Conservation (phyloP, 2,113 vertebrate genomes). For the Sardina pilchardus region DNA sequence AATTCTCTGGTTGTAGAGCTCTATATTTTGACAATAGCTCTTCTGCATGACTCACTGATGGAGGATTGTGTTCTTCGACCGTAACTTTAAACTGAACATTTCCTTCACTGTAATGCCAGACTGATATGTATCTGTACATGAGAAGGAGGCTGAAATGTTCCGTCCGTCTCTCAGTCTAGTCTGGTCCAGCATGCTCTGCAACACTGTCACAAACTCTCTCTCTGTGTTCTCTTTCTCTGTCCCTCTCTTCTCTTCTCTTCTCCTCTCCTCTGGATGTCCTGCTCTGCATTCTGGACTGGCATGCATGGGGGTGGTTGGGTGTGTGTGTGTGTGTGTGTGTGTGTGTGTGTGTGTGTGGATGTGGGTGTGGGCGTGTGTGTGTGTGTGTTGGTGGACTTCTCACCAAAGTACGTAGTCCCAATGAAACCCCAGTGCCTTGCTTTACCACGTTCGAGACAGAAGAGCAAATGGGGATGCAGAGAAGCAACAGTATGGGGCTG, state of each 20-base stretch:
- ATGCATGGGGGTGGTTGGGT: constrained; percentile 10
- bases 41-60: not conserved
- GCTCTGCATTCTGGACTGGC: not conserved
- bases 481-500: constrained; percentile 92
- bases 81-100: not conserved
- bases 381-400: constrained; percentile 55
- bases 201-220: constrained; percentile 21
- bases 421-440: constrained; percentile 86
- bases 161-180: not conserved
- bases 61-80: not conserved
- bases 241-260: constrained; percentile 2
- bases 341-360: constrained; percentile 10
- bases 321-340: constrained; percentile 18
- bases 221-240: constrained; percentile 18
- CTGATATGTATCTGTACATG: not conserved
- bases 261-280: constrained; percentile 1
- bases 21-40: not conserved
- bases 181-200: not conserved
- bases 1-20: not conserved
- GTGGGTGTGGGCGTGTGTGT: constrained; percentile 28
- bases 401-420: constrained; percentile 79
- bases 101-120: not conserved
- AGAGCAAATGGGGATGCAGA: constrained; percentile 80
- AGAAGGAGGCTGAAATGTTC: not conserved
- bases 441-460: constrained; percentile 79